phyloP scores from a whole-genome alignment of 2,113 vertebrate species.

The Scalopus aquaticus region DNA sequence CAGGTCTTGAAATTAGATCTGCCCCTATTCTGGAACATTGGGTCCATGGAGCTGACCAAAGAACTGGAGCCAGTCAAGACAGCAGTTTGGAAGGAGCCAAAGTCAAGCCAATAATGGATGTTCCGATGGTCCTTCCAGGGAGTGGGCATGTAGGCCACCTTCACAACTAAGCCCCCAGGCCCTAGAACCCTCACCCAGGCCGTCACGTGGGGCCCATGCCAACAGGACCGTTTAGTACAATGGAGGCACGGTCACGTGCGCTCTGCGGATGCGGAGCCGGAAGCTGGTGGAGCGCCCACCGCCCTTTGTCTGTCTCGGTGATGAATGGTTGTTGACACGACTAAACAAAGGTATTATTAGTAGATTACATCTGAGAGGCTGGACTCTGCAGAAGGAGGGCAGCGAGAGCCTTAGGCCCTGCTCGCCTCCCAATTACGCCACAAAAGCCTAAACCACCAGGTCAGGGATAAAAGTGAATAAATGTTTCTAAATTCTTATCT shows the following conservation, averaged over 20 bases:
- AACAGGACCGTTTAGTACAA: rapidly evolving
- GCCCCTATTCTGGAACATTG: background rate
- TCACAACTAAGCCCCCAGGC: no score
- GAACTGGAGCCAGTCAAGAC: background rate
- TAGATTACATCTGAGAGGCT: conserved; percentile 85
- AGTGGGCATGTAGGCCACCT: background rate
- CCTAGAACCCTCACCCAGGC: rapidly evolving
- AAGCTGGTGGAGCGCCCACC: conserved; percentile 50
- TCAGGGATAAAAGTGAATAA: conserved; percentile 92
- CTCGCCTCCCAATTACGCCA: conserved; percentile 90
- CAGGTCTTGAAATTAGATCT: background rate
- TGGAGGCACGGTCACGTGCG: background rate
- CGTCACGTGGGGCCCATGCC: background rate
- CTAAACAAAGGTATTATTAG: conserved; percentile 90
- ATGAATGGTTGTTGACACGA: conserved; percentile 88
- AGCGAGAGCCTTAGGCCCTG: conserved; percentile 81
- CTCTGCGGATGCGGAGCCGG: background rate
- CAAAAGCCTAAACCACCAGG: conserved; percentile 85
- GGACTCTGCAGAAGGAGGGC: conserved; percentile 81
- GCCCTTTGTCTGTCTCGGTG: conserved; percentile 66
- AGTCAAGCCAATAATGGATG: background rate
- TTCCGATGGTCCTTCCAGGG: background rate
- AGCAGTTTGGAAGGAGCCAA: background rate
- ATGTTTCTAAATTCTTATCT: conserved; percentile 92
- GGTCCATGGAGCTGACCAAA: background rate